phyloP scores from a whole-genome alignment of 2,113 vertebrate genomes.

The Sturnus vulgaris region DNA sequence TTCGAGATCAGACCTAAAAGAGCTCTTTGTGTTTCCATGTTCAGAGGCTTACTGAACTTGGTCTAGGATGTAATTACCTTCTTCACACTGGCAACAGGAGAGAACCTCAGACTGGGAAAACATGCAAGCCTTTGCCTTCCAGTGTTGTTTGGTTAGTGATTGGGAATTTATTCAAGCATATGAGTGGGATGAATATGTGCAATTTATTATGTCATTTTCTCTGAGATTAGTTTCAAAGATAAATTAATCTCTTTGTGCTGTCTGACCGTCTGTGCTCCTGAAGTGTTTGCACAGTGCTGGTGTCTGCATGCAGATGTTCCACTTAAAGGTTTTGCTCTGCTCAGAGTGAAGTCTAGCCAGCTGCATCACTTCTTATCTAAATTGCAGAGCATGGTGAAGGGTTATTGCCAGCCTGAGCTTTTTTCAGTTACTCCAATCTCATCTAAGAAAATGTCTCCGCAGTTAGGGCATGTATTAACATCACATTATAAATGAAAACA shows the following conservation, averaged over 20 bases:
- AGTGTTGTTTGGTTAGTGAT: not conserved
- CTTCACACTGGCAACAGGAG: not conserved
- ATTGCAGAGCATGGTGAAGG: not conserved
- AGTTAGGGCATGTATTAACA: not conserved
- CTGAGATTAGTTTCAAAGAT: not conserved
- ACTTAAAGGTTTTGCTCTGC: not conserved
- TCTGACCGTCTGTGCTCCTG: not conserved
- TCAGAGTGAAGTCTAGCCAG: not conserved
- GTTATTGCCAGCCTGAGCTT: not conserved
- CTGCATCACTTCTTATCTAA: not conserved
- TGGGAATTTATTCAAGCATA: not conserved
- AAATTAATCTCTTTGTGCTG: not conserved
- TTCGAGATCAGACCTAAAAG: not conserved
- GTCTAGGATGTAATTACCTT: not conserved
- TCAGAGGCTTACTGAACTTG: not conserved
- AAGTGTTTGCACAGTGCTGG: not conserved
- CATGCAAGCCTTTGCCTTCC: not conserved
- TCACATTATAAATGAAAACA: not conserved
- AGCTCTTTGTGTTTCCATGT: not conserved
- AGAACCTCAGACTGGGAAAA: not conserved
- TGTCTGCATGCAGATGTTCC: constrained; percentile 14
- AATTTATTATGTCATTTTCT: constrained; percentile 18
- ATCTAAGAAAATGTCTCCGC: not conserved
- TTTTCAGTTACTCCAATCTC: not conserved
- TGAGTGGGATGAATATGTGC: not conserved